These are phyloP conservation scores for Sminthurinus signatus DNA, from an alignment of 1,140 invertebrate species.

Conservation along the genomic window DNA sequence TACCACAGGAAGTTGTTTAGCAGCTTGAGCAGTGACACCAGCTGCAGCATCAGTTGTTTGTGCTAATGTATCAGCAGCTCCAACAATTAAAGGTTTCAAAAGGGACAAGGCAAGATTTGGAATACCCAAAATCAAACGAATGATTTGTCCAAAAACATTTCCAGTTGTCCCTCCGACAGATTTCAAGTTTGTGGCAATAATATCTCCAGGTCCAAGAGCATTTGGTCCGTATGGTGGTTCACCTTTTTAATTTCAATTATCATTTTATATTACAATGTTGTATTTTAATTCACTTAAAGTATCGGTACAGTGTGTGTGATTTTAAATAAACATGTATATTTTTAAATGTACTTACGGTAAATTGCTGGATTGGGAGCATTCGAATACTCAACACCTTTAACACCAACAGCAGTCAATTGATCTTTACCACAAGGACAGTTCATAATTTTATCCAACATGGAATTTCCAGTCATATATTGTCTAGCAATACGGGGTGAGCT, in stretches of 20 bases:
- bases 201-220: slow-evolving; percentile 40
- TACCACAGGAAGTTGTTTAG: slow-evolving; percentile 41
- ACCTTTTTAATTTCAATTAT: too few relatives aligned
- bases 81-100: slow-evolving; percentile 41
- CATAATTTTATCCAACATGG: slow-evolving; percentile 42
- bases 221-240: slow-evolving; percentile 41
- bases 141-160: slow-evolving; percentile 42
- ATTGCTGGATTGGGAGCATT: slow-evolving; percentile 41
- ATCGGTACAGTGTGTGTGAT: too few relatives aligned
- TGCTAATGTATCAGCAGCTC: slow-evolving; percentile 41
- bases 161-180: slow-evolving; percentile 41
- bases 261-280: too few relatives aligned
- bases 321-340: too few relatives aligned
- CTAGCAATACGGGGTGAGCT: slow-evolving; percentile 35
- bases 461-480: slow-evolving; percentile 41
- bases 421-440: slow-evolving; percentile 42
- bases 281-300: too few relatives aligned
- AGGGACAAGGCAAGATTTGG: slow-evolving; percentile 39
- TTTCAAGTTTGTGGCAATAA: slow-evolving; percentile 42
- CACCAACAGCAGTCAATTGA: slow-evolving; percentile 37
- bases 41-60: slow-evolving; percentile 42
- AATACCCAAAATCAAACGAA: slow-evolving; percentile 38
- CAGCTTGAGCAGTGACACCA: slow-evolving; percentile 40
- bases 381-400: slow-evolving; percentile 39
- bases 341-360: too few relatives aligned